Evolutionary conservation across 2,797 vertebrate species (phyloP).

Genomic region (Lagodon rhomboides): DNA sequence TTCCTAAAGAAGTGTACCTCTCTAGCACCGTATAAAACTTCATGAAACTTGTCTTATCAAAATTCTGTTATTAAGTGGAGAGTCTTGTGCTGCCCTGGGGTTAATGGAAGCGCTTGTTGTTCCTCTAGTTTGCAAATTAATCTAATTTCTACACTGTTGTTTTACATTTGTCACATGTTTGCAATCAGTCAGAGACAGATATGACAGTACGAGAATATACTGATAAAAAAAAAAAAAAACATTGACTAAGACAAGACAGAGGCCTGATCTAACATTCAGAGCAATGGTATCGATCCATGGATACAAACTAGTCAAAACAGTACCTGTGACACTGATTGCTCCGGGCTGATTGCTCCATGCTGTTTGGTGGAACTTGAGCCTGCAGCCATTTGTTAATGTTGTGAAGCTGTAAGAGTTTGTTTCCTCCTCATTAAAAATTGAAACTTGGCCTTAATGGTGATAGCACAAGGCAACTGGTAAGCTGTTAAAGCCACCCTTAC

Average conservation of each 20-base stretch:
- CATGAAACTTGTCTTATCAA: slow-evolving; percentile 40
- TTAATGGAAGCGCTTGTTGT: slow-evolving; percentile 52
- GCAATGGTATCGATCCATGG: slow-evolving; percentile 36
- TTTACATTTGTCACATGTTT: slow-evolving; percentile 43
- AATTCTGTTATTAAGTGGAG: slow-evolving; percentile 33
- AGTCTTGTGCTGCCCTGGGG: slow-evolving; percentile 29
- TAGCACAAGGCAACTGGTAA: slow-evolving; percentile 54
- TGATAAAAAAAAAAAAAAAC: not conserved
- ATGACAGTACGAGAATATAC: not conserved
- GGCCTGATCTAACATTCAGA: slow-evolving; percentile 15
- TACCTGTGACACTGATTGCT: slow-evolving; percentile 41
- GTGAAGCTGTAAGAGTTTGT: slow-evolving; percentile 66
- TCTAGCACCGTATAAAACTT: slow-evolving; percentile 17
- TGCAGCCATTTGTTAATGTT: slow-evolving; percentile 69
- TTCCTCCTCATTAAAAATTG: slow-evolving; percentile 79
- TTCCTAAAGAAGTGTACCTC: not conserved
- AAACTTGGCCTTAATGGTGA: slow-evolving; percentile 74
- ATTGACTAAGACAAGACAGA: not conserved
- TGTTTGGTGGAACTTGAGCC: slow-evolving; percentile 45
- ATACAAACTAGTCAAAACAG: slow-evolving; percentile 45
- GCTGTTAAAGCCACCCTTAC: slow-evolving; percentile 69
- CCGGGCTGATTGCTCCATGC: slow-evolving; percentile 25
- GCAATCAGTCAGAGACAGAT: slow-evolving; percentile 4
- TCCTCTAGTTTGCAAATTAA: slow-evolving; percentile 30
- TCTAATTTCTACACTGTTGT: slow-evolving; percentile 6